These are phyloP conservation scores for Synanthedon vespiformis DNA, from an alignment of 2,888 invertebrate genomes.

Conservation along the genomic window DNA sequence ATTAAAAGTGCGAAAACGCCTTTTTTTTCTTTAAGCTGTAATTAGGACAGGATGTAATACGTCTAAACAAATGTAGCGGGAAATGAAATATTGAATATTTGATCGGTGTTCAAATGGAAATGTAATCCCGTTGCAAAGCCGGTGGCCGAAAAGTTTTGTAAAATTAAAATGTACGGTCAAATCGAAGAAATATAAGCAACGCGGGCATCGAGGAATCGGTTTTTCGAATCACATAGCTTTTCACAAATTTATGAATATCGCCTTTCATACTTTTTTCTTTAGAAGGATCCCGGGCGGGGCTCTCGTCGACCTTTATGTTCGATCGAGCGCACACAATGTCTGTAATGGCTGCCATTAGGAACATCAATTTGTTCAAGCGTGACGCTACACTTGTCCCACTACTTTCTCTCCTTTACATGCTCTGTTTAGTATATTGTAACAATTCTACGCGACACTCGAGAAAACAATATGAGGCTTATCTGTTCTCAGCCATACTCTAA, in stretches of 20 bases:
- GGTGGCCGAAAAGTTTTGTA: neutral
- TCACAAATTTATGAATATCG: slow-evolving; percentile 44
- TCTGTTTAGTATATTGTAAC: slow-evolving; percentile 26
- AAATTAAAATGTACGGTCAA: slow-evolving; percentile 4
- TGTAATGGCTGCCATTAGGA: slow-evolving; percentile 54
- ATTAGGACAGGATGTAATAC: neutral
- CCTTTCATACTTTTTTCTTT: slow-evolving; percentile 36
- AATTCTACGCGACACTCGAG: slow-evolving; percentile 9
- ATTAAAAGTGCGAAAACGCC: no score
- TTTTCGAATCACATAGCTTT: slow-evolving; percentile 27
- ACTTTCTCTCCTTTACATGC: slow-evolving; percentile 32
- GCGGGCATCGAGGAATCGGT: slow-evolving; percentile 23
- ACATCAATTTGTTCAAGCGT: slow-evolving; percentile 54
- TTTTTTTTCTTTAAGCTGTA: no score
- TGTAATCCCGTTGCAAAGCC: slow-evolving; percentile 10
- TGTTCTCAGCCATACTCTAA: no score
- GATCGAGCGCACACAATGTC: slow-evolving; percentile 55
- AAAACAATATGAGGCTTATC: neutral
- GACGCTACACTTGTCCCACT: slow-evolving; percentile 48
- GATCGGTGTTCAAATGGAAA: slow-evolving; percentile 23
- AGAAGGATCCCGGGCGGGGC: slow-evolving; percentile 27
- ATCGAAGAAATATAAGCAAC: slow-evolving; percentile 26
- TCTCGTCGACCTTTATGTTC: slow-evolving; percentile 43
- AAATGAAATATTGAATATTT: slow-evolving; percentile 26
- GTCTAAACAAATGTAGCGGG: slow-evolving; percentile 19